phyloP scores from a whole-genome alignment of 2,888 invertebrate species.

The Mongoloraphidia duomilia region DNA sequence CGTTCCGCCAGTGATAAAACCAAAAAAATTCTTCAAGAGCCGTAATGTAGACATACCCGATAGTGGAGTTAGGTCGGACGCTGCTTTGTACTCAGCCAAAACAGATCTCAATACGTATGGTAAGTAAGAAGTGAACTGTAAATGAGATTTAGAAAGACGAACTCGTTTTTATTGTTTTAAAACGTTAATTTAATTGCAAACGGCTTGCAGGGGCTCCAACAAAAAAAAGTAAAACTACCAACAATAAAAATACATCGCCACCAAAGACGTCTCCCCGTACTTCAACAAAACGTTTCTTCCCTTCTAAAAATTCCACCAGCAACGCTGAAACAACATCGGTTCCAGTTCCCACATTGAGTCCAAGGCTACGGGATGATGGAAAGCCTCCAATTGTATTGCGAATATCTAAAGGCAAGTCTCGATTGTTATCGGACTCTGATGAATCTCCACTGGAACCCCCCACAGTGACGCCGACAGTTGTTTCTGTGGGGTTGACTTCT shows the following conservation, averaged over 20 bases:
- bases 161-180: too few relatives aligned
- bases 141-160: too few relatives aligned
- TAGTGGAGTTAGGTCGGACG: conserved; percentile 17
- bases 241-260: conserved; percentile 26
- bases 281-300: conserved; percentile 25
- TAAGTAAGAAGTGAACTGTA: too few relatives aligned
- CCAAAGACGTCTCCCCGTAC: conserved; percentile 13
- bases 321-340: conserved; percentile 1
- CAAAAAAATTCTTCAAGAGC: conserved; percentile 84
- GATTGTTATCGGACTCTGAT: conserved; percentile 32
- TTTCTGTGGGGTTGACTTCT: conserved; percentile 1
- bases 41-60: conserved; percentile 53
- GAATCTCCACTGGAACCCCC: conserved; percentile 28
- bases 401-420: conserved; percentile 63
- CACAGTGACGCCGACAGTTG: background rate
- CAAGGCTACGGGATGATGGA: conserved; percentile 16
- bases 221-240: conserved; percentile 25
- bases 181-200: too few relatives aligned
- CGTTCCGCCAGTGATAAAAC: conserved; percentile 46
- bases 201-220: background rate
- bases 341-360: conserved; percentile 1
- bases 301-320: conserved; percentile 20
- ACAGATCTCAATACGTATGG: conserved; percentile 10
- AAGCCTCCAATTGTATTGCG: conserved; percentile 71
- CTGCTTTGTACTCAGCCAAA: conserved; percentile 20